Conservation (phyloP, 2,888 invertebrate genomes). For the Tortrix viridana region DNA sequence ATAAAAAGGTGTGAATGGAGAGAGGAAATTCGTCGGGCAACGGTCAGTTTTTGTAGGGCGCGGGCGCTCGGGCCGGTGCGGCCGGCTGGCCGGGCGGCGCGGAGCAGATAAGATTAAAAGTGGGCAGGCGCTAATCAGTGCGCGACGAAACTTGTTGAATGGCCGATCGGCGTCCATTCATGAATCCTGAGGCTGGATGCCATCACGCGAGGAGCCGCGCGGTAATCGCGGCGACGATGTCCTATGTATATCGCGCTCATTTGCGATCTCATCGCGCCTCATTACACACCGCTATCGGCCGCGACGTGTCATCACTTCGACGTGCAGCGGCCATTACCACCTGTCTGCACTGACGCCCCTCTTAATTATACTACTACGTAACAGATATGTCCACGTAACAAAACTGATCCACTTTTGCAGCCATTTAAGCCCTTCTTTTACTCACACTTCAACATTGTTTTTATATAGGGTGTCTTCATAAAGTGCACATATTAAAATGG, state of each 20-base stretch:
- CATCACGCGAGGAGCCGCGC: constrained; percentile 66
- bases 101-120: constrained; percentile 80
- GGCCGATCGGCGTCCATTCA: constrained; percentile 74
- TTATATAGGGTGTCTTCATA: too few relatives aligned
- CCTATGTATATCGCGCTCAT: constrained; percentile 46
- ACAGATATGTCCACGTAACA: constrained; percentile 21
- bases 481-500: too few relatives aligned
- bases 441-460: not conserved
- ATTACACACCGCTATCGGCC: constrained; percentile 48
- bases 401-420: constrained; percentile 7
- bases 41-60: constrained; percentile 69
- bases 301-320: constrained; percentile 46
- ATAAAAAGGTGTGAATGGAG: constrained; percentile 83
- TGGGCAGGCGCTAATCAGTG: constrained; percentile 77
- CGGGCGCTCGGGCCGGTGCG: constrained; percentile 50
- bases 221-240: constrained; percentile 40
- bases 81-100: constrained; percentile 60
- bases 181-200: constrained; percentile 64
- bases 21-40: constrained; percentile 66
- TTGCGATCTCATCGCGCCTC: constrained; percentile 54
- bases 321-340: constrained; percentile 48
- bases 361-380: constrained; percentile 42
- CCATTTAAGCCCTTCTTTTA: not conserved
- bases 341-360: constrained; percentile 50
- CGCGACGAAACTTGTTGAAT: constrained; percentile 82